Evolutionary conservation across 2,888 invertebrate genomes (phyloP), one percentile per base, ranked within the genome.

Genomic region (Ennomos quercinarius): DNA sequence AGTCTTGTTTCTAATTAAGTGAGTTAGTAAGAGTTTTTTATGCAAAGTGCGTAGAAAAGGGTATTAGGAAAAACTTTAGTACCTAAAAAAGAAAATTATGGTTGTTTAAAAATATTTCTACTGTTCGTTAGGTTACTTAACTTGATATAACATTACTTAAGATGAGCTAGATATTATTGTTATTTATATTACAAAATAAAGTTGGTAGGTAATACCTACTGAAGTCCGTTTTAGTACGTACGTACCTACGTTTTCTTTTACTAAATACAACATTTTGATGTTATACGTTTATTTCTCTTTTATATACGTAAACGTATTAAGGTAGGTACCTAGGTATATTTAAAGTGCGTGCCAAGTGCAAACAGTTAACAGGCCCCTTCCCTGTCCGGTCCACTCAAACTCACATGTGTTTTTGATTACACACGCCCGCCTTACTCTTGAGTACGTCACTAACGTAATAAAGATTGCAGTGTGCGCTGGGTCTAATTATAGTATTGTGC

Each of bases 401-500:
- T 39, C 44, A 40, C 52, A 58, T 40, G 52, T 57, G 57, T 52
- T 47, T 51, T 57, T 52, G 52, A 57, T 57, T 57, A 48, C 51
- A 11, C 41, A 10, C 53, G 45, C 46, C 46, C 37, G 10, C 17
- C 34, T 37, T 37, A 38, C 43, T 42, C 51, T 39, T 10, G 10
- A 44, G 40, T 10, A 57, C 57, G 52, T 52, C 52, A 52, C 57
- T 47, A 43, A 48, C 38, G 51, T 47, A 34, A 57, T 57, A 57
- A 57, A 41, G 42, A 39, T 47, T 11, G 47, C 42, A 43, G 51
- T 47, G 51, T 57, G 47, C 43, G 35, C 47, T 34, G 38, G 1
- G 35, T 10, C 57, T 47, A 47, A 52, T 47, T 42, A 47, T 52
- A 47, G 41, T 41, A 36, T 9, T 8, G 9, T n/a, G 10, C 50